Evolutionary conservation across 1,140 invertebrate species (phyloP).

Genomic region (Drosophila navojoa): DNA sequence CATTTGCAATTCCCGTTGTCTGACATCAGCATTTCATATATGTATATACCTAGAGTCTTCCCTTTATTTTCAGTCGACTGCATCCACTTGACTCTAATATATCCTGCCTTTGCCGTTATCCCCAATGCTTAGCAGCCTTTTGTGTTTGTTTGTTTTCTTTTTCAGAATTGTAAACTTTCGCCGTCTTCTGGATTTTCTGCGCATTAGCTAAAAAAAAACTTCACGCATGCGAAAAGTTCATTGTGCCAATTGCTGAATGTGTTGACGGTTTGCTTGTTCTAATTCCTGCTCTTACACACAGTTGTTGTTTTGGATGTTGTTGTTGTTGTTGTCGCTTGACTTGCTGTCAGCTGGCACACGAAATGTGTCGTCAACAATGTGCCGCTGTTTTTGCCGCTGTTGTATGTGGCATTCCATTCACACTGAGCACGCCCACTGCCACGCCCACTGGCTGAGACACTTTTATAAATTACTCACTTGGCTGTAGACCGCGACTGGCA

Average conservation of each 20-base stretch:
- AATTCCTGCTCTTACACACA: conserved; percentile 8
- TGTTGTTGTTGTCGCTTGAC: conserved; percentile 11
- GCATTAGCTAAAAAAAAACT: conserved; percentile 56
- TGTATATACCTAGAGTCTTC: not conserved
- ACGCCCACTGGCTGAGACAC: conserved; percentile 46
- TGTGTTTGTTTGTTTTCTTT: not conserved
- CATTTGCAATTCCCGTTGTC: not conserved
- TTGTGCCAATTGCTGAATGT: conserved; percentile 64
- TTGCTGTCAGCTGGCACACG: conserved; percentile 33
- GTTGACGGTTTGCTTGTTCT: conserved; percentile 25
- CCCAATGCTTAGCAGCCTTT: not conserved
- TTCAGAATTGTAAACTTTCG: conserved; percentile 14
- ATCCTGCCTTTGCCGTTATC: not conserved
- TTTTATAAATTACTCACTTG: conserved; percentile 79
- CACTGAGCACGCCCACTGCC: conserved; percentile 13
- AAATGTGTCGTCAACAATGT: conserved; percentile 68
- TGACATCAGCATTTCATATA: not conserved
- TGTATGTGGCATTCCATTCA: conserved; percentile 32
- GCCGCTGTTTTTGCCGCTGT: conserved; percentile 54
- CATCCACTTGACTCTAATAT: conserved; percentile 1
- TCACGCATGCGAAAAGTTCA: conserved; percentile 54
- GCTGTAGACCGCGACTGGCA: conserved; percentile 35
- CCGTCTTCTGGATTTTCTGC: conserved; percentile 9
- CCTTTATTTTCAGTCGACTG: not conserved
- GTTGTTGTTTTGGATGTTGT: not conserved